Base-by-base conservation (phyloP, 2,797 vertebrate species). In the Sarcophilus harrisii region DNA sequence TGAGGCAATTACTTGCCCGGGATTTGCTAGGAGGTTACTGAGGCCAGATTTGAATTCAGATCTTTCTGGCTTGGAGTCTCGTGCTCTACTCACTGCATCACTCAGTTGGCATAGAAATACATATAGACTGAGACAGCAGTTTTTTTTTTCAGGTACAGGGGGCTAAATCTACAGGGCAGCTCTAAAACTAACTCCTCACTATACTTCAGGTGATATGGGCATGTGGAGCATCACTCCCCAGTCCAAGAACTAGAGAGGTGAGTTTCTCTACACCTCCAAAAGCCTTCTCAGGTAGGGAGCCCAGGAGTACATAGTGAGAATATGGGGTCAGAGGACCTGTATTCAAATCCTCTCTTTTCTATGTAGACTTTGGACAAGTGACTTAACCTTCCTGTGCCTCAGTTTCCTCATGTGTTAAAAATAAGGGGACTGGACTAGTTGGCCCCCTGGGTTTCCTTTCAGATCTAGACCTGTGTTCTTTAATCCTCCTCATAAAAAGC, bases 311-410 rank as follows among this genome's bases (percentile, higher is more conserved):
- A 38, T 21, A 10, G 66, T 10, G 8, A 11, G 18, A 6, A 21
- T 24, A 38, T 24, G n/a, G n/a, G 16, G n/a, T 81, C 66, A 81
- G 2, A 81, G 66, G n/a, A 81, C n/a, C n/a, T 73, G n/a, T 73
- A 16, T 66, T 66, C 32, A 66, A 66, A 66, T 73, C 18, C 18
- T 21, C 5, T 81, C 18, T 38, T n/a, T 81, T 45, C n/a, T 81
- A 29, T 1, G 0, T 55, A 59, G 0, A 11, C 27, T 66, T 59
- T 16, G 59, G 30, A 58, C 90, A 9, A 5, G 6, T 0, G 24
- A 29, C n/a, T 81, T 24, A 2, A 10, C 1, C 6, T 27, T 59
- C 29, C 9, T 1, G 14, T 16, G 52, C 54, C 91, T 93, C n/a
- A 0, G 52, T 28, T 87, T 30, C 49, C n/a, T 87, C 0, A 0